phyloP scores from a whole-genome alignment of 2,113 vertebrate genomes.

The Menura novaehollandiae region DNA sequence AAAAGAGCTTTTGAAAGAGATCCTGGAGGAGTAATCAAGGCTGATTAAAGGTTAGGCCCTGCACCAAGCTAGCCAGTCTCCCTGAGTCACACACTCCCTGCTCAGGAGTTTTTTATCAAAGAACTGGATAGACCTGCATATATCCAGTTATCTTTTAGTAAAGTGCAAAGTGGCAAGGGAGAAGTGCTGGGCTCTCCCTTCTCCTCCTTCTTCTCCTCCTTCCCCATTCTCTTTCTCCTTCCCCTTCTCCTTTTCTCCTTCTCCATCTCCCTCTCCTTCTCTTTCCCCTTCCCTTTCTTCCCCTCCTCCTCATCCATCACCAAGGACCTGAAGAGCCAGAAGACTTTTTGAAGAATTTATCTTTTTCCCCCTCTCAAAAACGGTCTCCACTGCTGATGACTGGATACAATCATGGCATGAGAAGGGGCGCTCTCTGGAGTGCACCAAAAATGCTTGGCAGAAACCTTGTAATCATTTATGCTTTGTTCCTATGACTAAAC shows the following conservation, averaged over 20 bases:
- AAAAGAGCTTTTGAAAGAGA: constrained; percentile 16
- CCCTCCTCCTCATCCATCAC: background rate
- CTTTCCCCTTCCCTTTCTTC: background rate
- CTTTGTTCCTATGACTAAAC: background rate
- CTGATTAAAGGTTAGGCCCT: background rate
- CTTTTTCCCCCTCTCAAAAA: background rate
- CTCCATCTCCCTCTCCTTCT: background rate
- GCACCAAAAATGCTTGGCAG: background rate
- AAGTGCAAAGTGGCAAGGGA: background rate
- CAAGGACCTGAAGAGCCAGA: background rate
- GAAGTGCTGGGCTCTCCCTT: background rate
- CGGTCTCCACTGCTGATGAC: background rate
- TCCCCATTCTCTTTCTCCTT: background rate
- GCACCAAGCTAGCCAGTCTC: background rate
- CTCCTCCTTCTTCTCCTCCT: background rate
- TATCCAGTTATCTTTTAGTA: background rate
- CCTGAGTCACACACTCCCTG: background rate
- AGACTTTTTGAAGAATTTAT: background rate
- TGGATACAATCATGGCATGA: background rate
- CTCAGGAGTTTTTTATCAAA: background rate
- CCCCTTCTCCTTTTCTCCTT: background rate
- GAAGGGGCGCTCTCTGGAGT: background rate
- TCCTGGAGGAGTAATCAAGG: background rate
- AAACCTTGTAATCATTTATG: background rate
- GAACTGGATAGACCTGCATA: background rate